Conservation (phyloP, 64 coral and sea anemone genomes). For the Trachythela sp. region DNA sequence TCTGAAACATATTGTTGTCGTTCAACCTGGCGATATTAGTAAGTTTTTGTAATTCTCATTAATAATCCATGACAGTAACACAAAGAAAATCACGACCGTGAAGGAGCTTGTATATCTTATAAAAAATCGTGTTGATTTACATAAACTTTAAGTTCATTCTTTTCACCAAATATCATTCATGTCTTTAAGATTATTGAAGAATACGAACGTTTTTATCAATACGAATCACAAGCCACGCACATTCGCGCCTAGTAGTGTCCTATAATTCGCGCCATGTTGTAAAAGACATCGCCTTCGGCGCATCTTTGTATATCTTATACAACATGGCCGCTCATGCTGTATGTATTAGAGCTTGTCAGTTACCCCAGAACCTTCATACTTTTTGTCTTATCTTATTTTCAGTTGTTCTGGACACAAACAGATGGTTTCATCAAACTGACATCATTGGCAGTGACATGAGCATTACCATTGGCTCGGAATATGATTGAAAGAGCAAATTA, state of each 20-base stretch:
- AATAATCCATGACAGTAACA: no score
- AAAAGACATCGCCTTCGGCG: no score
- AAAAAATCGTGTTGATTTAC: no score
- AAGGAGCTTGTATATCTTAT: no score
- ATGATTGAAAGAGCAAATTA: slow-evolving; percentile 46
- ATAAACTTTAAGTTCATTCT: no score
- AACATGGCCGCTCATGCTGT: background rate
- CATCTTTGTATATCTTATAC: background rate
- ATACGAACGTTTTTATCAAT: no score
- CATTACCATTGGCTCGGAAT: slow-evolving; percentile 90
- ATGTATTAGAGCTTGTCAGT: background rate
- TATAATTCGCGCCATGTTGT: no score
- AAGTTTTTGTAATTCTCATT: background rate
- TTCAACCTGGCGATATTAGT: slow-evolving; percentile 91
- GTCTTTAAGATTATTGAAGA: no score
- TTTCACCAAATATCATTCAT: no score
- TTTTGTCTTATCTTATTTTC: slow-evolving; percentile 25
- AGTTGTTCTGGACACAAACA: slow-evolving; percentile 93
- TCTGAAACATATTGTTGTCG: slow-evolving; percentile 57
- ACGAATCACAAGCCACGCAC: no score
- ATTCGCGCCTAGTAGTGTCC: no score
- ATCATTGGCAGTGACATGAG: slow-evolving; percentile 73
- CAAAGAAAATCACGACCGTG: no score
- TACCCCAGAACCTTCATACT: background rate
- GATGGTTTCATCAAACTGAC: slow-evolving; percentile 93